Evolutionary conservation across 2,113 vertebrate genomes (phyloP).

Genomic region (Lichenostomus cassidix): DNA sequence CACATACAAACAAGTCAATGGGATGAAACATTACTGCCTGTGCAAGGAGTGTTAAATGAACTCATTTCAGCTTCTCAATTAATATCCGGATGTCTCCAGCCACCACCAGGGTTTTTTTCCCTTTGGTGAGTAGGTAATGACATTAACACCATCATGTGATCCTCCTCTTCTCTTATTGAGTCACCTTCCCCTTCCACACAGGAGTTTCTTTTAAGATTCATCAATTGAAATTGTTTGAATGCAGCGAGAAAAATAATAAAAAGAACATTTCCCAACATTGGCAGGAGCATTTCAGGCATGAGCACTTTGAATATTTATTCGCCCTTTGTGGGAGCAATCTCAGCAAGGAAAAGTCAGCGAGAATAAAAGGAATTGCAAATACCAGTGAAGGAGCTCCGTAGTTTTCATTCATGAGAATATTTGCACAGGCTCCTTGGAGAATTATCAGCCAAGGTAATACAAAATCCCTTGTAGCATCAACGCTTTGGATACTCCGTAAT

Average conservation of each 20-base stretch:
- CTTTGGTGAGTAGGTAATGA: not conserved
- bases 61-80: not conserved
- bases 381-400: not conserved
- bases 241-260: not conserved
- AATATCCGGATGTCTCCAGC: not conserved
- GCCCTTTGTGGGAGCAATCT: slow-evolving; percentile 20
- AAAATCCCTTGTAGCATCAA: not conserved
- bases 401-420: slow-evolving; percentile 26
- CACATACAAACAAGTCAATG: not conserved
- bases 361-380: slow-evolving; percentile 57
- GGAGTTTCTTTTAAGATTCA: not conserved
- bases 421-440: slow-evolving; percentile 19
- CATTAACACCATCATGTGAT: not conserved
- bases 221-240: not conserved
- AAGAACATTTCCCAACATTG: not conserved
- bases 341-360: not conserved
- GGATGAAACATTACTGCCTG: not conserved
- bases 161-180: not conserved
- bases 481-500: not conserved
- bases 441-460: not conserved
- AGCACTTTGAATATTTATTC: slow-evolving; percentile 47
- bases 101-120: not conserved
- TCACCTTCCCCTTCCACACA: not conserved
- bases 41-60: not conserved
- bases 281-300: not conserved